Base-by-base conservation (phyloP, 2,113 vertebrate species). In the Bos indicus region DNA sequence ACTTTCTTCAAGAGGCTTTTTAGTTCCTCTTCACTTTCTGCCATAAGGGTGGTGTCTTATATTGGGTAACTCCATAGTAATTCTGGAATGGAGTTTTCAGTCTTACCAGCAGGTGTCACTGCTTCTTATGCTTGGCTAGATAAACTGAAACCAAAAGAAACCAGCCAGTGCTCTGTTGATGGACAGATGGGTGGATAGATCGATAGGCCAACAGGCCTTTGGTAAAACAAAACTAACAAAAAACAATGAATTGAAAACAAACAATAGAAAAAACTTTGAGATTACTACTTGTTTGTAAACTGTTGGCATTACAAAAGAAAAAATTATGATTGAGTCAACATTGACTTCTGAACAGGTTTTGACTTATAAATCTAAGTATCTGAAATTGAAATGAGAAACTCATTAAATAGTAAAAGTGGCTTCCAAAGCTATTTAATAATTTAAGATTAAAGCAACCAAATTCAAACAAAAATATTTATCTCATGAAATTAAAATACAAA, bases 31-130 rank as follows among this genome's bases (percentile, higher is more conserved):
- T 48, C 48, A 48, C 11, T 48, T 48, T 48, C 48, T 48, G 48
- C 48, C 48, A 48, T 48, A 48, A 48, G 2, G 48, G 48, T 48
- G 48, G 48, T 48, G 11, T 48, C 48, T 11, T 48, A 48, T 48
- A 12, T 48, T 12, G 48, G 48, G 48, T 11, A 90, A 84, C 15
- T 64, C 25, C 16, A 56, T 2, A 67, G 40, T 90, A 77, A 87
- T 92, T 93, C 51, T 54, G 36, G 89, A 94, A 95, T 84, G 0
- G 5, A 57, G 81, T 82, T 9, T 86, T 6, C 95, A 94, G 40
- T 97, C 95, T 97, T 94, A 52, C 98, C 98, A 98, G 98, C 98
- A 98, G 98, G 94, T 98, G 98, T 98, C 98, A 98, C 96, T 99
- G 97, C 95, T 93, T 92, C 93, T 97, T 95, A 96, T 12, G 46